Percentiles rank a stretch among this genome's conserved stretches.
These are phyloP conservation scores for Epirrita christyi DNA, from an alignment of 2,888 invertebrate species.

Conservation along the genomic window DNA sequence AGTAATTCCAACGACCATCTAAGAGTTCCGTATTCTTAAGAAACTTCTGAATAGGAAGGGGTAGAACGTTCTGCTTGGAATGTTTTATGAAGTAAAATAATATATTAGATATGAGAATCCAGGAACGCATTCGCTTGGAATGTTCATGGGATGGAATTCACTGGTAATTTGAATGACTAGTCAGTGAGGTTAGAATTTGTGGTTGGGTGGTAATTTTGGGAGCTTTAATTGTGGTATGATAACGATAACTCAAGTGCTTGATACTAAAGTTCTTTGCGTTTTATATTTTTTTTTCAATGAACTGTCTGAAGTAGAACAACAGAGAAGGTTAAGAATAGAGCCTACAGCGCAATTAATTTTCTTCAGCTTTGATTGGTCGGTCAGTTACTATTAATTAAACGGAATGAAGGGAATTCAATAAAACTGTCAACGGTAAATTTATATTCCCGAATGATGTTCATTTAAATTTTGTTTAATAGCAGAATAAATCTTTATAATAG, in stretches of 20 bases:
- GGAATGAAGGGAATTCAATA: conserved; percentile 37
- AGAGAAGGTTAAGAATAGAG: conserved; percentile 3
- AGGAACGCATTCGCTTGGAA: too few species aligned
- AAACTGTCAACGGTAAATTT: conserved; percentile 34
- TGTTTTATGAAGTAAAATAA: background rate
- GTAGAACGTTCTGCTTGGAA: conserved; percentile 15
- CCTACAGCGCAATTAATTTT: conserved; percentile 30
- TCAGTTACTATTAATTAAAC: conserved; percentile 36
- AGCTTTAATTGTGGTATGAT: too few species aligned
- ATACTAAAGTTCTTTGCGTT: background rate
- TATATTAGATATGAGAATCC: too few species aligned
- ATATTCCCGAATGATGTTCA: conserved; percentile 25
- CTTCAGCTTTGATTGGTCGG: conserved; percentile 29
- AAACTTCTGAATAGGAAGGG: conserved; percentile 30
- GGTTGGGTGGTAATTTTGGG: too few species aligned
- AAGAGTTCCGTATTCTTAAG: conserved; percentile 25
- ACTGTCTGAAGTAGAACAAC: background rate
- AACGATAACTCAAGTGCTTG: too few species aligned
- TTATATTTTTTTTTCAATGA: background rate
- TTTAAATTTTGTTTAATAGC: conserved; percentile 21
- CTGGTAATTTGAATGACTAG: too few species aligned
- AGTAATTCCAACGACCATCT: conserved; percentile 33
- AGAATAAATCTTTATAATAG: background rate
- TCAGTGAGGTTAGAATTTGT: too few species aligned
- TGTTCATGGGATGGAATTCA: too few species aligned